Percentiles rank a stretch among this genome's conserved stretches.
phyloP scores from a whole-genome alignment of 2,797 vertebrate species.

The Arnoldichthys spilopterus region DNA sequence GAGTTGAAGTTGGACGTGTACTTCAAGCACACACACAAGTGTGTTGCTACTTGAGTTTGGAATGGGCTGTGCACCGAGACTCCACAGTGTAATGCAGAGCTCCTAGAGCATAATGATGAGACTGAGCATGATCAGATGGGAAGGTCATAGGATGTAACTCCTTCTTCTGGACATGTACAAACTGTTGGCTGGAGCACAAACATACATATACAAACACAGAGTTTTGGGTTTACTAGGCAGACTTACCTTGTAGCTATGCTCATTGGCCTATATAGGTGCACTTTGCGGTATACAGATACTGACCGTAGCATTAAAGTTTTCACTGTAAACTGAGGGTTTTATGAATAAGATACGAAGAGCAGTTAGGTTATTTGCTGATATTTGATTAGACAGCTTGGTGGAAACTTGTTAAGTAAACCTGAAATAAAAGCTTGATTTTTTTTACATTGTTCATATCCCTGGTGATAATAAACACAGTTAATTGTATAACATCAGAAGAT shows the following conservation, averaged over 20 bases:
- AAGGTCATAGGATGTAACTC: conserved; percentile 62
- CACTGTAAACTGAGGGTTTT: no score
- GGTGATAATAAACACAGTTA: no score
- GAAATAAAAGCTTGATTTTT: no score
- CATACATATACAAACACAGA: conserved; percentile 87
- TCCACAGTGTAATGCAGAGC: conserved; percentile 86
- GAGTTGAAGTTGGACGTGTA: conserved; percentile 86
- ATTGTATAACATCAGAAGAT: no score
- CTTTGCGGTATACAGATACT: background rate
- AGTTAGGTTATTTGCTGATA: no score
- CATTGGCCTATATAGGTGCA: background rate
- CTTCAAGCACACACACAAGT: conserved; percentile 71
- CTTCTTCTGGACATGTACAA: conserved; percentile 84
- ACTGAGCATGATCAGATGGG: conserved; percentile 72
- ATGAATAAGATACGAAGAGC: no score
- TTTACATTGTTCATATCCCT: no score
- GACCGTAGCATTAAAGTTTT: background rate
- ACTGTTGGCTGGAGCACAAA: conserved; percentile 78
- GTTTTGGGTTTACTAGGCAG: background rate
- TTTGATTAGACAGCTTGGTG: no score
- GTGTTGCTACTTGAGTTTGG: conserved; percentile 81
- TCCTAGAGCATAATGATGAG: conserved; percentile 80
- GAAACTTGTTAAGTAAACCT: no score
- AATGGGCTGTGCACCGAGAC: conserved; percentile 82
- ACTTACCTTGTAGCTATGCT: background rate